Evolutionary conservation across 2,113 vertebrate species (phyloP).

Genomic region (Gobiocypris rarus): DNA sequence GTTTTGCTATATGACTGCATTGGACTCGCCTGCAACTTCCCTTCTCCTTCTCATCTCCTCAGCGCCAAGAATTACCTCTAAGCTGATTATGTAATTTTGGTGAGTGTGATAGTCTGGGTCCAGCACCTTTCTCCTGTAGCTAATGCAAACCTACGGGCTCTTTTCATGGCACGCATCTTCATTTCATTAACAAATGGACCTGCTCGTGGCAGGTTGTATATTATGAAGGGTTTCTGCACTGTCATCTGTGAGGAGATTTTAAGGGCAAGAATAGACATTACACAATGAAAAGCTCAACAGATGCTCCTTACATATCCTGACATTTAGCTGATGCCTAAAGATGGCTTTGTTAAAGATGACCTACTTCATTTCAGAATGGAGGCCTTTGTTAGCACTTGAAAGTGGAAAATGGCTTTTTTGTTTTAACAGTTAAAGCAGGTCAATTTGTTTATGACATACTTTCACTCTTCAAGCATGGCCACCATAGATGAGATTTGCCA

Average conservation of each 20-base stretch:
- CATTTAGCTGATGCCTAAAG: constrained; percentile 22
- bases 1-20: not conserved
- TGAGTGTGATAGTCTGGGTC: constrained; percentile 31
- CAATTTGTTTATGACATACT: constrained; percentile 17
- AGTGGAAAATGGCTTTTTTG: not conserved
- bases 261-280: constrained; percentile 6
- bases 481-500: no score
- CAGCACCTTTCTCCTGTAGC: constrained; percentile 30
- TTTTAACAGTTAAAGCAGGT: constrained; percentile 7
- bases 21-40: not conserved
- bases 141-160: constrained; percentile 11
- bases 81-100: constrained; percentile 72
- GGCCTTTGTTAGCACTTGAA: not conserved
- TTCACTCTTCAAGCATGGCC: not conserved
- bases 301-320: constrained; percentile 1
- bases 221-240: not conserved
- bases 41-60: not conserved
- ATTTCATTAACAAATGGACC: constrained; percentile 38
- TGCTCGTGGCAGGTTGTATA: not conserved
- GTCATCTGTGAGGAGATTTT: not conserved
- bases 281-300: not conserved
- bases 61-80: constrained; percentile 43
- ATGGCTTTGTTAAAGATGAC: constrained; percentile 19
- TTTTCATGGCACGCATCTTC: constrained; percentile 7
- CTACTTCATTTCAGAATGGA: constrained; percentile 28